Evolutionary conservation across 2,888 invertebrate genomes (phyloP).

Genomic region (Hipparchia semele): DNA sequence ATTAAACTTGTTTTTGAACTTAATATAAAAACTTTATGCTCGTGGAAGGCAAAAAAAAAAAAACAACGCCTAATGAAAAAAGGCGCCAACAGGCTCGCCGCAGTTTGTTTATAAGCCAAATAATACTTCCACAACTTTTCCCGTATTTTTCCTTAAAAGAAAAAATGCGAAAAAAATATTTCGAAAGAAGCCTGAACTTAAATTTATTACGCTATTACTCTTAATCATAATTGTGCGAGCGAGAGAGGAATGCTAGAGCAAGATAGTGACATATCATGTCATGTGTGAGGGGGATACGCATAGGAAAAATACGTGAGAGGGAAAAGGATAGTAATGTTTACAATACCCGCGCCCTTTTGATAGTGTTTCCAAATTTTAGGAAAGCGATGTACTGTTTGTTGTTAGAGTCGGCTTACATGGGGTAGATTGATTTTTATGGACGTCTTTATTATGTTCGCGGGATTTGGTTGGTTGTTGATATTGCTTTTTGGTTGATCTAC

Average conservation of each 20-base stretch:
- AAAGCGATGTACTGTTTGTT: conserved; percentile 74
- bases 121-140: conserved; percentile 46
- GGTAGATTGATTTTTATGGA: conserved; percentile 27
- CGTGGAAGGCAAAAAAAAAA: conserved; percentile 49
- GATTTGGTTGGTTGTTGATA: conserved; percentile 14
- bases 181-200: conserved; percentile 49
- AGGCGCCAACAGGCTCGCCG: conserved; percentile 42
- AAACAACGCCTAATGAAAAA: conserved; percentile 45
- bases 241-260: conserved; percentile 49
- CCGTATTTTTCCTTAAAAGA: conserved; percentile 46
- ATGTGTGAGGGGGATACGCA: conserved; percentile 44
- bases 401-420: conserved; percentile 61
- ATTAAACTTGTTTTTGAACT: conserved; percentile 75
- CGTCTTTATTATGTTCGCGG: conserved; percentile 24
- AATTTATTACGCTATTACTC: conserved; percentile 61
- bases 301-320: conserved; percentile 38
- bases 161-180: conserved; percentile 44
- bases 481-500: conserved; percentile 17
- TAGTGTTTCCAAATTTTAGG: conserved; percentile 83
- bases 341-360: conserved; percentile 75
- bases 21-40: conserved; percentile 74
- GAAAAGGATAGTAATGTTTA: conserved; percentile 65
- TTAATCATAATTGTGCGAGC: conserved; percentile 61
- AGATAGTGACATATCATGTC: conserved; percentile 40
- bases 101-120: conserved; percentile 46